A percentile compares a stretch with the other conserved stretches of the same genome.
Conservation (phyloP, 2,797 vertebrate species). For the Sandelia bainsii region DNA sequence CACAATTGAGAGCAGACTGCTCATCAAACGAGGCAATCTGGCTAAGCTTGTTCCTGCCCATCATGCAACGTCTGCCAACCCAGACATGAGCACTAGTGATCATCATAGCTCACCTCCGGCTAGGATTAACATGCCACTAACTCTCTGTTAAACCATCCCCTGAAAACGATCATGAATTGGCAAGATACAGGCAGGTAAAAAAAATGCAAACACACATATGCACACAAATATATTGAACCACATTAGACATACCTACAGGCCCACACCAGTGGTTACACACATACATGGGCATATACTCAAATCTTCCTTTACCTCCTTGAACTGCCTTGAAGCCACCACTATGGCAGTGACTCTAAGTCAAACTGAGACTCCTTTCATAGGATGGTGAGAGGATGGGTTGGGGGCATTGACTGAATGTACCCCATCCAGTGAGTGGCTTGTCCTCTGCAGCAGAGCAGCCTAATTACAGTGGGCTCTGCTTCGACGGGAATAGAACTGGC, state of each 20-base stretch:
- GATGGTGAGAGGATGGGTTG: constrained; percentile 32
- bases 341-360: constrained; percentile 47
- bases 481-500: constrained; percentile 68
- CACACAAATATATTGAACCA: constrained; percentile 12
- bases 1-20: constrained; percentile 76
- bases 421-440: constrained; percentile 63
- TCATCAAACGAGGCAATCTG: constrained; percentile 81
- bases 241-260: neutral
- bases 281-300: constrained; percentile 11
- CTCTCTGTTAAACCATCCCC: constrained; percentile 66
- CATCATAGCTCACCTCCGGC: constrained; percentile 78
- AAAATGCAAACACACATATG: constrained; percentile 23
- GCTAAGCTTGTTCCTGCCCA: constrained; percentile 73
- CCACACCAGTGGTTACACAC: constrained; percentile 27
- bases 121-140: constrained; percentile 78
- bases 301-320: constrained; percentile 28
- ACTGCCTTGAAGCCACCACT: constrained; percentile 24
- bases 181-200: constrained; percentile 24
- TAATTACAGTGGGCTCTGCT: constrained; percentile 78
- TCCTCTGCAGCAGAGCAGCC: constrained; percentile 72
- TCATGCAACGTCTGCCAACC: constrained; percentile 63
- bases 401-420: constrained; percentile 48
- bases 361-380: constrained; percentile 41
- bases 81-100: constrained; percentile 76
- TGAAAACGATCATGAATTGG: constrained; percentile 55